phyloP scores from a whole-genome alignment of 2,797 vertebrate genomes.

The Anguilla marmorata region DNA sequence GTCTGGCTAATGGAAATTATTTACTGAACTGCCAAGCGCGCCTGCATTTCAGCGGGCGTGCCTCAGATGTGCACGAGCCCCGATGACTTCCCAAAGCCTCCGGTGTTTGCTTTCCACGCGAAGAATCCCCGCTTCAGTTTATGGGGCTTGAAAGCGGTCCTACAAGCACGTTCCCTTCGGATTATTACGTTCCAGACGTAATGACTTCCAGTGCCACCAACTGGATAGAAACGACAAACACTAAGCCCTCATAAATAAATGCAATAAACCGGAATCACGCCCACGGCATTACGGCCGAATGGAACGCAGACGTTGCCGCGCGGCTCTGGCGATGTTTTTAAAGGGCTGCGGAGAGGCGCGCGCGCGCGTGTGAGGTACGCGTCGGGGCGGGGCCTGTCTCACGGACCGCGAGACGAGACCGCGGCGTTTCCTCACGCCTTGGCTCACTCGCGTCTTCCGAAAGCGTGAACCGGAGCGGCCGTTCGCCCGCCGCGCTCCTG shows the following conservation, averaged over 20 bases:
- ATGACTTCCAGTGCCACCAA: neutral
- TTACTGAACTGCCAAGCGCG: conserved; percentile 39
- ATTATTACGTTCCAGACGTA: neutral
- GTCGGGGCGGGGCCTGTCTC: conserved; percentile 22
- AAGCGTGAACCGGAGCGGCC: neutral
- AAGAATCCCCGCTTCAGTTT: neutral
- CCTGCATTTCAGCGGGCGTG: conserved; percentile 37
- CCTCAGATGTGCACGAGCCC: neutral
- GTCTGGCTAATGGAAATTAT: conserved; percentile 47
- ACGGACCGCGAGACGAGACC: neutral
- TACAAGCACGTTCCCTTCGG: neutral
- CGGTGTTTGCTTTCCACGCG: neutral
- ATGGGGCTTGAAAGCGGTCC: neutral
- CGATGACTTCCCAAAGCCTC: neutral
- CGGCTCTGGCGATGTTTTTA: conserved; percentile 20
- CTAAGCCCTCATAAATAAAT: conserved; percentile 1
- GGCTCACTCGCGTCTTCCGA: neutral
- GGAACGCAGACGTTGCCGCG: neutral
- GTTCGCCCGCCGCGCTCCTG: neutral
- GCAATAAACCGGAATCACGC: neutral
- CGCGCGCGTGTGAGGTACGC: neutral
- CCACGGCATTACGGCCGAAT: neutral
- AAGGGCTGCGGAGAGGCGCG: conserved; percentile 24
- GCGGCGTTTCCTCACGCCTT: conserved; percentile 22
- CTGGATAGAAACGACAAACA: neutral